Base-by-base conservation (phyloP, 2,888 invertebrate genomes). In the Drosophila anomalata region DNA sequence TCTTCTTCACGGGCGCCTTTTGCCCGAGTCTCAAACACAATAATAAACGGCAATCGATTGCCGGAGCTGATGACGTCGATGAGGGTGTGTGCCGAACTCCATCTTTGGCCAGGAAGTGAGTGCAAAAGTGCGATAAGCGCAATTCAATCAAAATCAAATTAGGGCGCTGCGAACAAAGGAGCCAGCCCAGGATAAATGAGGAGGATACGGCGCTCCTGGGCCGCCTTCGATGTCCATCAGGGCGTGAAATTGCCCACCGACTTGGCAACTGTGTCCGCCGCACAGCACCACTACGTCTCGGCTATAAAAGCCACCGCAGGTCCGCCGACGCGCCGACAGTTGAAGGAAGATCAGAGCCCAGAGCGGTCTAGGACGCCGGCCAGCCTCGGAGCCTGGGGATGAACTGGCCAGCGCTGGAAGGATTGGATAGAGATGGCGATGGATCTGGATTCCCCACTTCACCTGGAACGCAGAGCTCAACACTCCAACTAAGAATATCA, bases 61-160 rank as follows among this genome's bases (percentile, higher is more conserved):
- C 33, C 46, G 17, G 50, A 3, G 22, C 17, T 44, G 2, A 41
- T 72, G 72, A 72, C 72, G 72, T 72, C 72, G 58, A 58, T 33
- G 55, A 33, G 24, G 44, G 36, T n/a, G 41, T 11, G n/a, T n/a
- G 22, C 31, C 14, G 2, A 31, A 11, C 11, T 51, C 12, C n/a
- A 7, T 58, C 26, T 26, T 9, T 11, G 8, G 6, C 36, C 62
- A 29, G 47, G 36, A 31, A 46, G 31, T 46, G 78, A 54, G 65
- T 82, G 82, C 89, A 84, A 78, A 78, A 57, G 44, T 72, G 76
- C 82, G 82, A 83, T 83, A 83, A 83, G 79, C 60, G 70, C 41
- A 68, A 54, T 87, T 78, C 85, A 83, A 88, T 83, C 85, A 84
- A 84, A 81, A 84, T 73, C 78, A 67, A 87, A 87, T 83, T 80